Evolutionary conservation across 2,113 vertebrate species (phyloP), one percentile per base, ranked within the genome.

Genomic region (Hipposideros armiger): DNA sequence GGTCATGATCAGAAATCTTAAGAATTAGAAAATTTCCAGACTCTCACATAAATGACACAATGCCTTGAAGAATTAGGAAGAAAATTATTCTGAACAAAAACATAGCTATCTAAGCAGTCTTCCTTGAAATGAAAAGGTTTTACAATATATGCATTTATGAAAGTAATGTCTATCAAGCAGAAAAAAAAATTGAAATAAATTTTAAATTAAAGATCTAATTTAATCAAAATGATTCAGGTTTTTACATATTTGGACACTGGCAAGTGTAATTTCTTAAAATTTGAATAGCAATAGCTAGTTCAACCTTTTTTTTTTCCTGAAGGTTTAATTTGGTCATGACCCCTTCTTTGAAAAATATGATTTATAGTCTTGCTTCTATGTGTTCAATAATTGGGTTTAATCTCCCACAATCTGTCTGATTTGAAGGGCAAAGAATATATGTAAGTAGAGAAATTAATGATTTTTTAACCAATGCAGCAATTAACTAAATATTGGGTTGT

Each of bases 1-100:
- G 82, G 42, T 50, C 88, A 56, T 52, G 30, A 92, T 89, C 87
- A 94, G 77, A 96, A 96, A 96, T 89, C 72, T 81, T 82, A 90
- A 95, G 60, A 97, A 97, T 83, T 90, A 66, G 56, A 82, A 95
- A 92, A 20, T 85, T 88, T 85, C 76, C 84, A 90, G 74, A 70
- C 42, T 80, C 42, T 91, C 91, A 56, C 76, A 74, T 47, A 67
- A 94, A 91, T 70, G n/a, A 80, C n/a, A 85, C 80, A 69, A 84
- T 76, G 36, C 22, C 60, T 95, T 47, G 36, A 74, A 87, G 77
- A 90, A 70, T 8, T 28, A 24, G 40, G 20, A 17, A 5, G 6
- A 6, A 47, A 70, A 28, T 64, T 69, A 64, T 58, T 90, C 72
- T 50, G 76, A 92, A 83, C 16, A 93, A 72, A 94, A 73, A 42